Evolutionary conservation across 2,113 vertebrate genomes (phyloP).

Genomic region (Blennius ocellaris): DNA sequence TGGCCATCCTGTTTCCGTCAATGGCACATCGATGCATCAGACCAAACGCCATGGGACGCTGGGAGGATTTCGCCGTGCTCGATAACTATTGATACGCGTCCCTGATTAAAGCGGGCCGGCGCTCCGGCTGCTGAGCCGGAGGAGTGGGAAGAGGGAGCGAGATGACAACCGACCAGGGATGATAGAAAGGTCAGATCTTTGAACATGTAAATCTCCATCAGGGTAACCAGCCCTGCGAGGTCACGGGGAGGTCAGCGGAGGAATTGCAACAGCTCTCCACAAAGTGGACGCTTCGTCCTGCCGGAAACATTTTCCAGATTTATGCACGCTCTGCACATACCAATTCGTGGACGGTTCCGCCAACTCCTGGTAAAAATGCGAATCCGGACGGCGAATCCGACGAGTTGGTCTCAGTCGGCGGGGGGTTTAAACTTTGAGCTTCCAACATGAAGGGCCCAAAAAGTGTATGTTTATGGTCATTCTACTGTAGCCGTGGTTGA

Average conservation of each 20-base stretch:
- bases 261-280: slow-evolving; percentile 33
- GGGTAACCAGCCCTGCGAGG: slow-evolving; percentile 26
- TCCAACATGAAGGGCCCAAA: no score
- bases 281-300: slow-evolving; percentile 32
- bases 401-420: not conserved
- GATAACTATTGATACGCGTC: slow-evolving; percentile 72
- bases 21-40: slow-evolving; percentile 80
- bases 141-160: not conserved
- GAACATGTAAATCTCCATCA: slow-evolving; percentile 34
- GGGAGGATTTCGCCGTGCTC: slow-evolving; percentile 65
- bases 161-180: slow-evolving; percentile 41
- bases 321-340: slow-evolving; percentile 10
- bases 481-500: not conserved
- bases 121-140: slow-evolving; percentile 37
- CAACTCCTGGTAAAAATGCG: not conserved
- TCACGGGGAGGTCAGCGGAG: slow-evolving; percentile 28
- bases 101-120: slow-evolving; percentile 69
- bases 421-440: not conserved
- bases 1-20: slow-evolving; percentile 71
- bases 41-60: slow-evolving; percentile 65
- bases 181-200: slow-evolving; percentile 51
- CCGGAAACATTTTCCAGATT: slow-evolving; percentile 33
- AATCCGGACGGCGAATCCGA: no score
- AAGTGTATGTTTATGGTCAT: not conserved
- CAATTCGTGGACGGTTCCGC: slow-evolving; percentile 11